A percentile compares a stretch with the other conserved stretches of the same genome.
Conservation (phyloP, 23 tunicate genomes). For the Ascidia mentula region DNA sequence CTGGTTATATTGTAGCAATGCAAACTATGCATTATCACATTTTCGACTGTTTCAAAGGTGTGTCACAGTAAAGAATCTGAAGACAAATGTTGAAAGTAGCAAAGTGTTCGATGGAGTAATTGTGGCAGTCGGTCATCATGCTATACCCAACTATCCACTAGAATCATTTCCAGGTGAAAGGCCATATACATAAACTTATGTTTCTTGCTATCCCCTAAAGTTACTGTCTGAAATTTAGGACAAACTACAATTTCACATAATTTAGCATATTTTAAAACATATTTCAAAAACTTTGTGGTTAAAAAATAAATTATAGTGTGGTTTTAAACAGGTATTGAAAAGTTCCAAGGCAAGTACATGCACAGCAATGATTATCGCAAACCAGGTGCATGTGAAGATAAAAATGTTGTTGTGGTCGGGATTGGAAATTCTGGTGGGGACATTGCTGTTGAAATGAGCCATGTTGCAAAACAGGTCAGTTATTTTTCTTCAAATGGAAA, state of each 20-base stretch:
- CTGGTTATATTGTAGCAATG: not conserved
- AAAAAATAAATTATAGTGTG: no score
- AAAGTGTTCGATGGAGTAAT: constrained; percentile 36
- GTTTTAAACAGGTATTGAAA: not conserved
- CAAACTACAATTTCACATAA: no score
- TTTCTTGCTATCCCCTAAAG: no score
- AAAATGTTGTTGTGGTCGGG: constrained; percentile 66
- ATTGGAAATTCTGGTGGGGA: constrained; percentile 89
- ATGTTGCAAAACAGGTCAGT: constrained; percentile 41
- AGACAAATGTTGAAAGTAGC: not conserved
- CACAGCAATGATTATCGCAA: constrained; percentile 37
- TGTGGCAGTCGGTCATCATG: constrained; percentile 48
- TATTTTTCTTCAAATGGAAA: no score
- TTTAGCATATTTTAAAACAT: not conserved
- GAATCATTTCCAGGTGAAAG: constrained; percentile 30
- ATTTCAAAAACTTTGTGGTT: no score
- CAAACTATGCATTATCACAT: not conserved
- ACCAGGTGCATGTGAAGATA: constrained; percentile 28
- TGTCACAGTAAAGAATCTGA: not conserved
- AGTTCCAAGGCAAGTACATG: not conserved
- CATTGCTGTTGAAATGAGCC: constrained; percentile 73
- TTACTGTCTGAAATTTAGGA: no score
- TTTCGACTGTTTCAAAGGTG: not conserved
- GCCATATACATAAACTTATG: no score
- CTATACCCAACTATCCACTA: constrained; percentile 26